These are phyloP conservation scores for Zootoca vivipara DNA, from an alignment of 2,113 vertebrate genomes.

Conservation along the genomic window DNA sequence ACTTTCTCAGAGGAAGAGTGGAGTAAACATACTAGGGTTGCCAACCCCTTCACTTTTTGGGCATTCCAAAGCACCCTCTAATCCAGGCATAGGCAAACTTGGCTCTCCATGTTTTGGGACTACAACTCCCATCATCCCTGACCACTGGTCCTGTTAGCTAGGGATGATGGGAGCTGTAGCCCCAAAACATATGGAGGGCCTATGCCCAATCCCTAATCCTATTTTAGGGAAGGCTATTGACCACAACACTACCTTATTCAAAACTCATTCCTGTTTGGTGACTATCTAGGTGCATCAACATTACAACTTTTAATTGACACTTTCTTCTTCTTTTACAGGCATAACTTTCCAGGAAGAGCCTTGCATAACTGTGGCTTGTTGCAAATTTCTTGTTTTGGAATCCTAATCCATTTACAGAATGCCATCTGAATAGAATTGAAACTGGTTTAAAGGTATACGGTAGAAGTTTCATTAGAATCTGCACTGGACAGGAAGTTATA, in stretches of 20 bases:
- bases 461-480: neutral
- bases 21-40: neutral
- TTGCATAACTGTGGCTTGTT: neutral
- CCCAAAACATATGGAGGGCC: too few species aligned
- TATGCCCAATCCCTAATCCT: neutral
- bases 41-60: neutral
- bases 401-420: too few species aligned
- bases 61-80: neutral
- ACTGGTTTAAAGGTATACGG: neutral
- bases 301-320: neutral
- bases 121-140: too few species aligned
- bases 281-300: neutral
- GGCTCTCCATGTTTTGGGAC: too few species aligned
- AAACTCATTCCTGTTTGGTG: neutral
- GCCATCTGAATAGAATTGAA: neutral
- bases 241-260: neutral
- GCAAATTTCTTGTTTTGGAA: too few species aligned
- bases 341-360: neutral
- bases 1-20: neutral
- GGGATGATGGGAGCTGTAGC: too few species aligned
- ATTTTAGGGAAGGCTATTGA: neutral
- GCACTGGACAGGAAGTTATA: neutral
- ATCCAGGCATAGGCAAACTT: too few species aligned
- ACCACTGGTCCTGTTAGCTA: too few species aligned
- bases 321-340: neutral